A percentile compares a stretch with the other conserved stretches of the same genome.
These are phyloP conservation scores for Pampusana beccarii DNA, from an alignment of 2,113 vertebrate species.

Conservation along the genomic window DNA sequence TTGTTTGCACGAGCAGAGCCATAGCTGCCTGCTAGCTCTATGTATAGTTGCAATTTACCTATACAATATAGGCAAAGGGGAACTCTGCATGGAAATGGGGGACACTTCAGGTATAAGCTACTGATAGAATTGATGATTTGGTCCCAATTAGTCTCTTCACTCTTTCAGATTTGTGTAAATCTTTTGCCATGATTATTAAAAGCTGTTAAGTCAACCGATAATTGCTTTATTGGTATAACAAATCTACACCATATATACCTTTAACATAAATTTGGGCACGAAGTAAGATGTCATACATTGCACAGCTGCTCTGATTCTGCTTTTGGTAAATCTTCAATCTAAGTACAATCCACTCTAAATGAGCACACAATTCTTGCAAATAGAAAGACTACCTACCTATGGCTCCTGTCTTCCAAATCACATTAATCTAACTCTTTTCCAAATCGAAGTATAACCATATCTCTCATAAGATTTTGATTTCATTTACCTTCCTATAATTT, in stretches of 20 bases:
- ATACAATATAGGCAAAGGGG: not conserved
- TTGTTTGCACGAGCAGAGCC: not conserved
- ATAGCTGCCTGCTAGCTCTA: not conserved
- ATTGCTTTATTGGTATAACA: not conserved
- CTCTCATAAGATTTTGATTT: not conserved
- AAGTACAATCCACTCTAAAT: not conserved
- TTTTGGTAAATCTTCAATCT: not conserved
- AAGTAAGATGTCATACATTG: not conserved
- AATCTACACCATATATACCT: not conserved
- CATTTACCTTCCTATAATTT: not conserved
- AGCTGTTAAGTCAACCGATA: not conserved
- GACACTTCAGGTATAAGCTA: not conserved
- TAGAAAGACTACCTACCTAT: not conserved
- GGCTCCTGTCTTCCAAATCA: not conserved
- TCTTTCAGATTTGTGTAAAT: not conserved
- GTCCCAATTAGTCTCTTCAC: not conserved
- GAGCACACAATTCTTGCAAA: not conserved
- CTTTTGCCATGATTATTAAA: not conserved
- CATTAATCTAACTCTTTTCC: not conserved
- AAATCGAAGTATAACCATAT: not conserved
- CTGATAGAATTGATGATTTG: not conserved
- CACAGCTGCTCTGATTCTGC: not conserved
- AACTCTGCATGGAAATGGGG: not conserved
- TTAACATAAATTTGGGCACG: not conserved
- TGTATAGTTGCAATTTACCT: not conserved